Base-by-base conservation (phyloP, 2,888 invertebrate species). In the Resseliella maxima region DNA sequence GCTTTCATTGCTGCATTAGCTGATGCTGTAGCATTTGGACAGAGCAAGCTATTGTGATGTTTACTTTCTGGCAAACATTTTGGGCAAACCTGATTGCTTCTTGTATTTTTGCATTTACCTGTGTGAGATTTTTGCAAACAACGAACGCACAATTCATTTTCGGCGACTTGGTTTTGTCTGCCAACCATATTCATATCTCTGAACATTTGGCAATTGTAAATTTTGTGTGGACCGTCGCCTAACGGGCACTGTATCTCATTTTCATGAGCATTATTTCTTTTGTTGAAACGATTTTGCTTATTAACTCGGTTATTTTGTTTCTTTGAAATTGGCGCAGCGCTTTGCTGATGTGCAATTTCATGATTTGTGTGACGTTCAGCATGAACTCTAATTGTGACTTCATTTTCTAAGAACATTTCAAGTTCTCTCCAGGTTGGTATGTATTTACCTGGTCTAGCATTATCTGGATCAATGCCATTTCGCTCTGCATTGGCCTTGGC, bases 1-100 rank as follows among this genome's bases (percentile, higher is more conserved):
- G n/a, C 59, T 24, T 59, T 59, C 59, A 59, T 59, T 5, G 59
- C 59, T 24, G 59, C 59, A 59, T 59, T 59, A 24, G 59, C 27
- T 24, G 59, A 6, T 59, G n/a, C 1, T 24, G 0, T 50, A 15
- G 46, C 24, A 59, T 59, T 59, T 12, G 59, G 59, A 18, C 59
- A 59, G 5, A 59, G 59, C 27, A 24, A 24, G 27, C 59, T 59
- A 24, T 59, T 59, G 24, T 59, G 59, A 59, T 24, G 24, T 59
- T 59, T 59, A 24, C 24, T n/a, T 5, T 59, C 59, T 27, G 59
- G 59, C 35, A 18, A 21, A 18, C 81, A 59, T 59, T 59, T 59
- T 3, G 59, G 59, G 24, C 59, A 59, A 8, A 12, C 1, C 24
- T 59, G 59, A 59, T 59, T 59, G 59, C 24, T 8, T 59, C 27